phyloP scores from a whole-genome alignment of 2,888 invertebrate genomes.

The Cheilosia scutellata region DNA sequence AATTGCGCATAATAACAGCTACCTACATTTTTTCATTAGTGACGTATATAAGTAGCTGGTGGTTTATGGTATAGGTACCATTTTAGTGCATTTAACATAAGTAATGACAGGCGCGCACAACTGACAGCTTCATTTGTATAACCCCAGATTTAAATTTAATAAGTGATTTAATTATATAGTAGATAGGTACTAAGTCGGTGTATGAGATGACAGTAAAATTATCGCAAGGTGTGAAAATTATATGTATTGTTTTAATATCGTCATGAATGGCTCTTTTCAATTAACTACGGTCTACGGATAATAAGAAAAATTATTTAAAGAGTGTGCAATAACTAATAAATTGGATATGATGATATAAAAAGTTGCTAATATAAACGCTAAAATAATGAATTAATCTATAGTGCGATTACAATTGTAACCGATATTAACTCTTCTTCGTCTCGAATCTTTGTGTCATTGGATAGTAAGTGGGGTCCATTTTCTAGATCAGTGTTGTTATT shows the following conservation, averaged over 20 bases:
- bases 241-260: not conserved
- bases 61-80: not conserved
- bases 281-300: no score
- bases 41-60: not conserved
- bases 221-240: constrained; percentile 43
- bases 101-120: constrained; percentile 21
- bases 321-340: no score
- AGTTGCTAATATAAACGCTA: no score
- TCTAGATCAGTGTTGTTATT: no score
- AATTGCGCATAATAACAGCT: constrained; percentile 40
- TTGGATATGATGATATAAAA: no score
- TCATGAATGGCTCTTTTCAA: not conserved
- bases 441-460: no score
- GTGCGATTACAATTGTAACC: no score
- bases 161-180: constrained; percentile 45
- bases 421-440: no score
- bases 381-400: no score
- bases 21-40: not conserved
- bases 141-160: constrained; percentile 44
- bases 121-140: constrained; percentile 44
- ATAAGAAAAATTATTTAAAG: no score
- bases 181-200: not conserved
- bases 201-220: constrained; percentile 28
- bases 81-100: constrained; percentile 29
- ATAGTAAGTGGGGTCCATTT: no score